phyloP scores from a whole-genome alignment of 2,797 vertebrate genomes.

The Notamacropus eugenii region DNA sequence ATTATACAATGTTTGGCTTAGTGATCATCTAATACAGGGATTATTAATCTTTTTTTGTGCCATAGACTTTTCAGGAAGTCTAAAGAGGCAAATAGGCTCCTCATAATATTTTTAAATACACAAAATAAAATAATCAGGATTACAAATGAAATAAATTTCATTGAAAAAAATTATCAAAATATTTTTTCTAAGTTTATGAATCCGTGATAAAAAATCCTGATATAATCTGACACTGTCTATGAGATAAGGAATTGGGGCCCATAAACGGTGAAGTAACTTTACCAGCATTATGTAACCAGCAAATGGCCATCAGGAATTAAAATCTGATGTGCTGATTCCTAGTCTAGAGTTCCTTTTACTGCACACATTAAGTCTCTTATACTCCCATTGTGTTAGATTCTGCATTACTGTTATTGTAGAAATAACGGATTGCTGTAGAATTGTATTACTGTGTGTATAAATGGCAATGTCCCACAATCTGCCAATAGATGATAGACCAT shows the following conservation, averaged over 20 bases:
- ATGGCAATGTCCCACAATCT: neutral
- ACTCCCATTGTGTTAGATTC: neutral
- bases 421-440: neutral
- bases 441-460: neutral
- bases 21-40: neutral
- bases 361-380: neutral
- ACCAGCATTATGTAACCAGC: neutral
- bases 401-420: neutral
- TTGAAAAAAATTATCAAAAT: neutral
- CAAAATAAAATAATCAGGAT: neutral
- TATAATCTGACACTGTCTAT: neutral
- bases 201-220: neutral
- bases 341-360: neutral
- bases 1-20: neutral
- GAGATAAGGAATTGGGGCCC: neutral
- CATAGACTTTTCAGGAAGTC: neutral
- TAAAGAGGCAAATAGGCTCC: neutral
- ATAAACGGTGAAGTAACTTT: neutral
- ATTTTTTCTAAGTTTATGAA: neutral
- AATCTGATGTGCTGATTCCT: neutral
- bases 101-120: neutral
- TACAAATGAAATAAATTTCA: neutral
- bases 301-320: neutral
- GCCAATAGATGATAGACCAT: neutral
- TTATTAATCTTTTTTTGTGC: neutral